phyloP scores from a whole-genome alignment of 1,140 invertebrate species.

The Drosophila dunni region DNA sequence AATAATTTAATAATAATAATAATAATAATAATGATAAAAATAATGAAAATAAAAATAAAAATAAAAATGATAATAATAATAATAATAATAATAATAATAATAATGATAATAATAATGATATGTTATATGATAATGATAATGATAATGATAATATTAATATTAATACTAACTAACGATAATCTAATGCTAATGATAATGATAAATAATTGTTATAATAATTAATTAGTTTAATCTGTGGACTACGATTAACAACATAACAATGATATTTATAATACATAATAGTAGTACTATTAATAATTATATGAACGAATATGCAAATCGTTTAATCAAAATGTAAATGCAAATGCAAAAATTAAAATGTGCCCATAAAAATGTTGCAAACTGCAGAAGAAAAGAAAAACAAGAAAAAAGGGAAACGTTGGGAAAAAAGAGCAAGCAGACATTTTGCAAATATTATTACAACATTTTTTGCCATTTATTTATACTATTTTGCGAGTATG shows the following conservation, averaged over 20 bases:
- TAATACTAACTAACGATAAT: no score
- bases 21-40: background rate
- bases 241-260: no score
- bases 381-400: conserved; percentile 21
- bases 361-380: conserved; percentile 64
- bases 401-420: conserved; percentile 10
- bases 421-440: conserved; percentile 56
- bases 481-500: conserved; percentile 35
- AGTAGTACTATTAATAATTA: conserved; percentile 1
- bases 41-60: no score
- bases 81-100: no score
- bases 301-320: conserved; percentile 62
- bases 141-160: conserved; percentile 1
- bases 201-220: no score
- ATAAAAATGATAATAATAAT: no score
- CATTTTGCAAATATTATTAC: conserved; percentile 83
- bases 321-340: conserved; percentile 81
- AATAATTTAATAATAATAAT: background rate
- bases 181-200: conserved; percentile 9
- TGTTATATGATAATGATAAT: background rate
- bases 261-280: no score
- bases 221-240: no score
- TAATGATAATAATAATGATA: background rate
- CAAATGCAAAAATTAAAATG: conserved; percentile 78
- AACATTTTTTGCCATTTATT: conserved; percentile 58